These are phyloP conservation scores for Siderastrea radians DNA, from an alignment of 92 coral and sea anemone species.

Conservation along the genomic window DNA sequence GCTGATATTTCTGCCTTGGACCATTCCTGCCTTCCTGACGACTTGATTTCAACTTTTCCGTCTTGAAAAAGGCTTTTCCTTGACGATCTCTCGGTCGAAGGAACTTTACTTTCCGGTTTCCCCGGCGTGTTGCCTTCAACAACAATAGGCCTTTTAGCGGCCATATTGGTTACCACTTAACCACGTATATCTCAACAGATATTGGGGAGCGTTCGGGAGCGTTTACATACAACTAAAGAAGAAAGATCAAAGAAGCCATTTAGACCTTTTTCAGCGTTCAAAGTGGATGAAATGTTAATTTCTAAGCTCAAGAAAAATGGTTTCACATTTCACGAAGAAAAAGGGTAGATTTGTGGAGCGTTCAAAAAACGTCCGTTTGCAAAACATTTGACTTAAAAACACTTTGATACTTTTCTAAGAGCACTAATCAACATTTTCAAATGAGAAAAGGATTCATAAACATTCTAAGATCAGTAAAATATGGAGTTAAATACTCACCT, in stretches of 20 bases:
- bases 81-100: constrained; percentile 5
- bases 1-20: constrained; percentile 47
- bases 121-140: constrained; percentile 54
- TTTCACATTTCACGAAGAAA: constrained; percentile 49
- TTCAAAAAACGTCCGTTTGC: background rate
- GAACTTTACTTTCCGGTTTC: constrained; percentile 32
- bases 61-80: constrained; percentile 28
- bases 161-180: constrained; percentile 37
- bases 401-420: background rate
- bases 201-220: constrained; percentile 75
- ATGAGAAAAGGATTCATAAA: background rate
- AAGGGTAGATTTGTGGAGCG: background rate
- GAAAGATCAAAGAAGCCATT: constrained; percentile 21
- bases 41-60: background rate
- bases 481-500: constrained; percentile 45
- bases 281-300: background rate
- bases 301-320: constrained; percentile 11
- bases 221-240: constrained; percentile 9
- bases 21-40: constrained; percentile 39
- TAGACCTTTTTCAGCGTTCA: background rate
- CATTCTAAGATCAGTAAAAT: background rate
- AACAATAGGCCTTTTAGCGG: constrained; percentile 58
- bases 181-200: background rate
- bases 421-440: background rate
- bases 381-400: background rate